Conservation (phyloP, 2,113 vertebrate species). For the Mola mola region DNA sequence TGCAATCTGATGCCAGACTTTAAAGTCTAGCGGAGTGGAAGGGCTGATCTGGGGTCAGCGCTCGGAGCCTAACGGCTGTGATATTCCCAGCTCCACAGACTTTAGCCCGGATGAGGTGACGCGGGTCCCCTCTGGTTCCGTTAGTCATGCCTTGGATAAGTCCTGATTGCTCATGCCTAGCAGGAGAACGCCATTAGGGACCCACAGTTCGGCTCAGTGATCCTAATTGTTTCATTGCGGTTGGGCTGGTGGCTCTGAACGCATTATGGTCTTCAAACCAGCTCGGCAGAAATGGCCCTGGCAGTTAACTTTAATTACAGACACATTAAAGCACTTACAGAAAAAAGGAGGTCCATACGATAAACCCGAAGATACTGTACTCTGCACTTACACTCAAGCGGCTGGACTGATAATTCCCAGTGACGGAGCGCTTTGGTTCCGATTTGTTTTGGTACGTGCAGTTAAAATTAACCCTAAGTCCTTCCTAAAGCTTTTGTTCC, state of each 20-base stretch:
- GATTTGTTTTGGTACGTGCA: neutral
- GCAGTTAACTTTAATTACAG: constrained; percentile 74
- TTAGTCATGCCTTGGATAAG: constrained; percentile 60
- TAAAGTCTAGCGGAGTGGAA: constrained; percentile 21
- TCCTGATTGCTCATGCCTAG: constrained; percentile 68
- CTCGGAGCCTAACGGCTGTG: constrained; percentile 12
- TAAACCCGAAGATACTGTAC: constrained; percentile 50
- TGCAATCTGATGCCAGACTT: constrained; percentile 33
- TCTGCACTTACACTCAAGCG: constrained; percentile 36
- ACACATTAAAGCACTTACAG: constrained; percentile 73
- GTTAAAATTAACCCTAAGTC: neutral
- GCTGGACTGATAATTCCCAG: constrained; percentile 24
- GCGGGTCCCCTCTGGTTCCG: constrained; percentile 31
- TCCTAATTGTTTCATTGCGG: constrained; percentile 77
- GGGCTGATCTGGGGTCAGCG: constrained; percentile 33
- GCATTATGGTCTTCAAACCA: constrained; percentile 64
- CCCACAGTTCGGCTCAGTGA: constrained; percentile 62
- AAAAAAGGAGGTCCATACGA: constrained; percentile 58
- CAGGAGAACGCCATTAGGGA: constrained; percentile 61
- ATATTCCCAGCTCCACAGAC: constrained; percentile 6
- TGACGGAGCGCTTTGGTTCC: constrained; percentile 24
- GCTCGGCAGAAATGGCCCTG: constrained; percentile 61
- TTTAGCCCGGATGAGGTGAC: constrained; percentile 16
- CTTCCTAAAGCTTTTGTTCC: constrained; percentile 24
- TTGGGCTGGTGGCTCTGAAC: constrained; percentile 66